Evolutionary conservation across 2,888 invertebrate species (phyloP), one percentile per base, ranked within the genome.

Genomic region (Aethes cnicana): DNA sequence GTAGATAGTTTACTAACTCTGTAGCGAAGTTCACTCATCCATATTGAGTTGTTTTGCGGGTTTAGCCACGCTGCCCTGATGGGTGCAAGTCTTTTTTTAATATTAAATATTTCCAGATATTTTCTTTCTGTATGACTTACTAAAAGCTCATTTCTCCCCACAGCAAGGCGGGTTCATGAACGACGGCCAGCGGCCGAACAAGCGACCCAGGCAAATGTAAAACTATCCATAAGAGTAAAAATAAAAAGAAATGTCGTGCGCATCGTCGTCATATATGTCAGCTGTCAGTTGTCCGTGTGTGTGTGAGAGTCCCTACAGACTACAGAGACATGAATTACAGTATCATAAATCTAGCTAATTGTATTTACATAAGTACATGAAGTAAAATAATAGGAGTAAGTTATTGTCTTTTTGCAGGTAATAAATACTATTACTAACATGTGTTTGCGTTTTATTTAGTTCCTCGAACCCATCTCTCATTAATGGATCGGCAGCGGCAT

Each of bases 281-380:
- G 69, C 71, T 74, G 76, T 73, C 74, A 67, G 72, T 74, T 72
- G 73, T 75, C 74, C 79, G 81, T 81, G 78, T 78, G 82, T 76
- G 81, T 77, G 83, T 81, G 78, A 74, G 74, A 74, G 59, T 77
- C 72, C 77, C 72, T 74, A 80, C 75, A 80, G 81, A 80, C 76
- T 75, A 74, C 77, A 78, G 77, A 79, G 82, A 80, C 77, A 74
- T 69, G 66, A 25, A 37, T 37, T 39, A 48, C 70, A 70, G 69
- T 73, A 72, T 70, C 70, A 74, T 77, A 81, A 85, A 87, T 84
- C 77, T 87, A 88, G 86, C 74, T 80, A 89, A 87, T 89, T 89
- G 77, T 89, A 89, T 88, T 88, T 87, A 88, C 88, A 52, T 87
- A 87, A 89, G 89, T 86, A 85, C 87, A 86, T 75, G 74, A 66